Base-by-base conservation (phyloP, 2,888 invertebrate species). In the Pterostichus madidus region DNA sequence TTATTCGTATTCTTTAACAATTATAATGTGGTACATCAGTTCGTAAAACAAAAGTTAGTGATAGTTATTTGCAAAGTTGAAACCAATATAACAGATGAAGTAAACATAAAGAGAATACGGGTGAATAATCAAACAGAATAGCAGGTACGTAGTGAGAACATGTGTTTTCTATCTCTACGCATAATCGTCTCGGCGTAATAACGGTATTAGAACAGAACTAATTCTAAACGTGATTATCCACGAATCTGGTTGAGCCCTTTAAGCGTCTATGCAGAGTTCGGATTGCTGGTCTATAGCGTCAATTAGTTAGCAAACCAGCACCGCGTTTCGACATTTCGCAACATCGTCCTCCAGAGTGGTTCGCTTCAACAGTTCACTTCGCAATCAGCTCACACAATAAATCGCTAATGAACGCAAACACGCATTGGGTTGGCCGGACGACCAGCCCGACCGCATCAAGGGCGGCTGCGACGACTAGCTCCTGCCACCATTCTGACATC, bases 321-420 rank as follows among this genome's bases (percentile, higher is more conserved):
- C 32, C 13, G 49, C 49, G 32, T 46, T n/a, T 17, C 78, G 52
- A 5, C 46, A 61, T 15, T 13, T 61, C 59, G 64, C 64, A 31
- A 64, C 64, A 64, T 35, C 32, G 64, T 64, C 64, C 64, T 64
- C 32, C 0, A 24, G 64, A 49, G 32, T 59, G 64, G 64, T 49
- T 49, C 49, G 49, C 49, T 49, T 49, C 49, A 49, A 77, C 77
- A 80, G 64, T 80, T 80, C 64, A 49, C 59, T 53, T 56, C 56
- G 53, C 77, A 64, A 64, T 64, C 64, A 64, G 64, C 64, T 17
- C 52, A n/a, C 56, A 49, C 80, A 80, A 80, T 80, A 80, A 80
- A 80, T 80, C 80, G 59, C 46, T 80, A 80, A 80, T 80, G 80
- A 80, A 80, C 80, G 52, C 80, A 80, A 80, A 80, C 80, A 80